A percentile compares a stretch with the other conserved stretches of the same genome.
phyloP scores from a whole-genome alignment of 1,140 invertebrate genomes.

The Probaryconus sp. region DNA sequence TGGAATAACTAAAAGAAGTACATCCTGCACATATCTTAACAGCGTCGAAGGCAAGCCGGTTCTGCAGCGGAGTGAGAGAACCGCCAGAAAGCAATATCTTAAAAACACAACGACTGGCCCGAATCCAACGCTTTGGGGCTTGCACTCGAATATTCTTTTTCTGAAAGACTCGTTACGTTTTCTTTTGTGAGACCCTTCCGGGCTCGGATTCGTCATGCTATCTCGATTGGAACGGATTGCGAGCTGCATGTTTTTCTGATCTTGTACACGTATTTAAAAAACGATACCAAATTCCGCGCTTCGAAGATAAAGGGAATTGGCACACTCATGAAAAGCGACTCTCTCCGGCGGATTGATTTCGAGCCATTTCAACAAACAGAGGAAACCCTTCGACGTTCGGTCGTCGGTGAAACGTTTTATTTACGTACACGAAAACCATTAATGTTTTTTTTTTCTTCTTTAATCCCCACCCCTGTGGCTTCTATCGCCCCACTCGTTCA shows the following conservation, averaged over 20 bases:
- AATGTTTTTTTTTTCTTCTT: constrained; percentile 20
- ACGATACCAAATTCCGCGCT: constrained; percentile 34
- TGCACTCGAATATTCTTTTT: constrained; percentile 58
- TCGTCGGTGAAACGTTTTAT: neutral
- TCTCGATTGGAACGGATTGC: constrained; percentile 53
- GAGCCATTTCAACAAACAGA: constrained; percentile 8
- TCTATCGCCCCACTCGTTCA: constrained; percentile 1
- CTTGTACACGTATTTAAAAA: constrained; percentile 51
- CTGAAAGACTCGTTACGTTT: constrained; percentile 56
- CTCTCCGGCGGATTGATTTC: constrained; percentile 30
- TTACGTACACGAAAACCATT: neutral
- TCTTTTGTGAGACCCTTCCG: constrained; percentile 52
- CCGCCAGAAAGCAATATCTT: constrained; percentile 65
- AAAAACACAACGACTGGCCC: constrained; percentile 65
- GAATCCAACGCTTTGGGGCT: constrained; percentile 61
- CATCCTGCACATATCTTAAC: constrained; percentile 49
- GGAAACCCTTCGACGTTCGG: constrained; percentile 11
- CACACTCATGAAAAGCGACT: constrained; percentile 23
- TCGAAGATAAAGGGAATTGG: constrained; percentile 55
- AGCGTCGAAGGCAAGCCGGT: constrained; percentile 33
- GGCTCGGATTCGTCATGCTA: constrained; percentile 31
- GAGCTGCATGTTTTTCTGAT: constrained; percentile 47
- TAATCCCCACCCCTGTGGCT: no score
- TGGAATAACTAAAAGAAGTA: constrained; percentile 53
- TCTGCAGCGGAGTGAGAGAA: no score